Percentiles rank a stretch among this genome's conserved stretches.
These are phyloP conservation scores for Electrophaes corylata DNA, from an alignment of 2,888 invertebrate genomes.

Conservation along the genomic window DNA sequence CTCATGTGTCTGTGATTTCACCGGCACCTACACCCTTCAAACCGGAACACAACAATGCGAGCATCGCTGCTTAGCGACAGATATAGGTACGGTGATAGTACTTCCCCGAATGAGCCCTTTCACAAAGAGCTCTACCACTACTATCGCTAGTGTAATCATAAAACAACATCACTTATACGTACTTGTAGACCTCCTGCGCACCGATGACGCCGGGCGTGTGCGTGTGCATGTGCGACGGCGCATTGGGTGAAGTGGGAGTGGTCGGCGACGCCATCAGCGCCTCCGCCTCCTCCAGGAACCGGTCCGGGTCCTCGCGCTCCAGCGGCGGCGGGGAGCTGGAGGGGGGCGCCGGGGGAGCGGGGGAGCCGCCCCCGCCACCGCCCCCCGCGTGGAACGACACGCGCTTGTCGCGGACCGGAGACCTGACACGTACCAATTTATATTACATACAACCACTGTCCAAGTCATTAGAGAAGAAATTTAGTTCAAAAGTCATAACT, in stretches of 20 bases:
- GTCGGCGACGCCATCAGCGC: constrained; percentile 90
- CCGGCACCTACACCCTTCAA: too few species aligned
- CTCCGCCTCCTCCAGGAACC: constrained; percentile 92
- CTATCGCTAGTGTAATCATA: too few species aligned
- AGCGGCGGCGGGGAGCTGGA: constrained; percentile 54
- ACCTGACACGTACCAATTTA: constrained; percentile 50
- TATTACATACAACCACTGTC: neutral
- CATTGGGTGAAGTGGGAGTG: constrained; percentile 85
- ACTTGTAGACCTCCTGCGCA: constrained; percentile 98
- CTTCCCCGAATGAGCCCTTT: too few species aligned
- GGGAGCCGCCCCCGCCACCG: constrained; percentile 27
- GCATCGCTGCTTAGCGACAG: too few species aligned
- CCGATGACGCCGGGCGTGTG: constrained; percentile 98
- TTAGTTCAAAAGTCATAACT: too few species aligned
- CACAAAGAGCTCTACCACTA: too few species aligned
- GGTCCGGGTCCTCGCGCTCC: constrained; percentile 90
- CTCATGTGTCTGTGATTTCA: too few species aligned
- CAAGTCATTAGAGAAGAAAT: too few species aligned
- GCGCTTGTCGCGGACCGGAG: constrained; percentile 84
- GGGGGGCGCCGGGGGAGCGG: constrained; percentile 46
- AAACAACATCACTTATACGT: constrained; percentile 12
- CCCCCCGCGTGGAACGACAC: constrained; percentile 91
- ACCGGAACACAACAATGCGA: too few species aligned
- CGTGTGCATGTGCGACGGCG: constrained; percentile 87
- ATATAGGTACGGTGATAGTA: too few species aligned